Percentiles rank a stretch among this genome's conserved stretches.
phyloP scores from a whole-genome alignment of 2,113 vertebrate species.

The Sebastes schlegelii region DNA sequence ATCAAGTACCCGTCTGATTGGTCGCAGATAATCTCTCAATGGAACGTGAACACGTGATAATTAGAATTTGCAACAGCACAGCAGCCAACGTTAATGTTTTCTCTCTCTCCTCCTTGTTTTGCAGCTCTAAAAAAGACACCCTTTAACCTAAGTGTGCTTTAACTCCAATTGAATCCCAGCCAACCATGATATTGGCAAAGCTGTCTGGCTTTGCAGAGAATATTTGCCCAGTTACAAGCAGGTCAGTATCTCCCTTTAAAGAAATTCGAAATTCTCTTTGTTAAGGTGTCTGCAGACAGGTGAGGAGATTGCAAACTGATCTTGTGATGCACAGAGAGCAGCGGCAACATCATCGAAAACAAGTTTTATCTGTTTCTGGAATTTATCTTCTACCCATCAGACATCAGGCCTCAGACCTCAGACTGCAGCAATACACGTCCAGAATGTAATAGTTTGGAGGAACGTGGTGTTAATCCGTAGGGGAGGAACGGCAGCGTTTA shows the following conservation, averaged over 20 bases:
- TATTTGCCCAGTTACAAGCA: constrained; percentile 76
- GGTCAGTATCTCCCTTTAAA: constrained; percentile 64
- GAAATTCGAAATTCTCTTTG: constrained; percentile 72
- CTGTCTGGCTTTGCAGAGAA: constrained; percentile 71
- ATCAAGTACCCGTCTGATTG: constrained; percentile 76
- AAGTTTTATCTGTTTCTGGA: constrained; percentile 8
- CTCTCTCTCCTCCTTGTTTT: constrained; percentile 49
- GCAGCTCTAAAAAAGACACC: constrained; percentile 56
- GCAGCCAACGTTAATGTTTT: constrained; percentile 65
- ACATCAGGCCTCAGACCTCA: not conserved
- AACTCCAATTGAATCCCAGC: constrained; percentile 76
- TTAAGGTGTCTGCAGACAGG: constrained; percentile 57
- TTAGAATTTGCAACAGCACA: constrained; percentile 72
- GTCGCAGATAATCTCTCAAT: constrained; percentile 78
- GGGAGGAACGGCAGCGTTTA: not conserved
- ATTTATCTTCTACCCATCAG: constrained; percentile 35
- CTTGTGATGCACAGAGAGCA: not conserved
- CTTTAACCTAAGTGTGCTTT: constrained; percentile 75
- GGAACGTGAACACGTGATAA: constrained; percentile 76
- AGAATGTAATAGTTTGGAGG: constrained; percentile 11
- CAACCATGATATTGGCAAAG: constrained; percentile 79
- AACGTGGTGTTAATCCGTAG: constrained; percentile 14
- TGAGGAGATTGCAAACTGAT: constrained; percentile 53
- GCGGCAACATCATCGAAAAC: constrained; percentile 3
- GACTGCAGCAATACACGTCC: constrained; percentile 13